Conservation (phyloP, 2,797 vertebrate species). For the Hydrocynus forskahlii region DNA sequence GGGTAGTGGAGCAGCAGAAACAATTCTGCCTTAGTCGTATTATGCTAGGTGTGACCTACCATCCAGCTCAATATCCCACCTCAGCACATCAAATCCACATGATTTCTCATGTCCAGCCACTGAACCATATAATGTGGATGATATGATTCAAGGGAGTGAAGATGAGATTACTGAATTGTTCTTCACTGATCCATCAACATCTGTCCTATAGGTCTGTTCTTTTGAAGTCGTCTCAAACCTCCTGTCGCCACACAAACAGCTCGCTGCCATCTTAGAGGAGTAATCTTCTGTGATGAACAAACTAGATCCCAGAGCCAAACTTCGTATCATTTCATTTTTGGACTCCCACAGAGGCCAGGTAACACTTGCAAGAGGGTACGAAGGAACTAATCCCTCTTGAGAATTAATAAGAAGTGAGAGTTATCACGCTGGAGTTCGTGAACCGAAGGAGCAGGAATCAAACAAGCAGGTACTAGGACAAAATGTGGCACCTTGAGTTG, state of each 20-base stretch:
- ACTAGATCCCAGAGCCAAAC: not conserved
- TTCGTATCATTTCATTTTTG: not conserved
- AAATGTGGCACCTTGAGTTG: constrained; percentile 67
- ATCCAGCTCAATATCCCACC: constrained; percentile 55
- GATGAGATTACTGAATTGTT: constrained; percentile 51
- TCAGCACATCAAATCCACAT: constrained; percentile 52
- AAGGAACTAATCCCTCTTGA: constrained; percentile 24
- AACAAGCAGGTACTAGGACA: constrained; percentile 66
- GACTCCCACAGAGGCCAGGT: not conserved
- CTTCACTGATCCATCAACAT: constrained; percentile 51
- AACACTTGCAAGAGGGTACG: not conserved
- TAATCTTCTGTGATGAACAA: constrained; percentile 6
- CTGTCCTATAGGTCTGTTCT: constrained; percentile 17
- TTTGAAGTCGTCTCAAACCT: constrained; percentile 36
- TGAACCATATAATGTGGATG: constrained; percentile 52
- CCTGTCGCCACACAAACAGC: not conserved
- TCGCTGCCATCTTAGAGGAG: not conserved
- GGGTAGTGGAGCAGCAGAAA: constrained; percentile 39
- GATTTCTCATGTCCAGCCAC: constrained; percentile 54
- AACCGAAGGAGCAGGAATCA: constrained; percentile 55
- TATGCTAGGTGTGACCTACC: constrained; percentile 57
- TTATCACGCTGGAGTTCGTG: constrained; percentile 33
- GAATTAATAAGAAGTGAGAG: constrained; percentile 33
- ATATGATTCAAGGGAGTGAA: constrained; percentile 53
- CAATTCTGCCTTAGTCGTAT: constrained; percentile 49